Evolutionary conservation across 2,113 vertebrate species (phyloP), one percentile per base, ranked within the genome.

Genomic region (Halichoerus grypus): DNA sequence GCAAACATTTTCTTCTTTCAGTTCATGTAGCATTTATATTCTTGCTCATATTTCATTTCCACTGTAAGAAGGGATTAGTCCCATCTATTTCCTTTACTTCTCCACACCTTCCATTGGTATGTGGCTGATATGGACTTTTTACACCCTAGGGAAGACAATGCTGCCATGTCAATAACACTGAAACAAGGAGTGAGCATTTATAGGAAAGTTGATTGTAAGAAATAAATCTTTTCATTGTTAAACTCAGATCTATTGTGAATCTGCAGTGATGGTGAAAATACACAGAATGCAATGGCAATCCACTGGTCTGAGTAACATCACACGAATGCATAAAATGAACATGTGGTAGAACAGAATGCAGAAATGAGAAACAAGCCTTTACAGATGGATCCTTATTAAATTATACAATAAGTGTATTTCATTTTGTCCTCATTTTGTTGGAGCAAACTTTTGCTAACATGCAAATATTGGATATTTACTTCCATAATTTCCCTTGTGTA

Each of bases 361-460:
- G 42, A 88, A 69, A 59, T 59, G 69, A 31, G 85, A 91, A 88
- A n/a, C 14, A 28, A 46, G 33, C 76, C 79, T 55, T 93, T 86
- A n/a, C 53, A 86, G 36, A 74, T 74, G 94, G 76, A 63, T 74
- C 61, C 61, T 86, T 63, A 87, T 79, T 86, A 83, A 90, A 65
- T 82, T 61, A 88, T 69, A 67, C 5, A 88, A 9, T 36, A 83
- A 88, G 11, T 65, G 10, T 61, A 55, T n/a, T 46, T 85, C 51
- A 15, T 83, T 74, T 72, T 72, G 36, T 49, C 33, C 26, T 33
- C n/a, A 31, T 83, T 87, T 67, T 59, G 21, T 61, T 79, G 59
- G 51, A 88, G 14, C 71, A 91, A 88, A 83, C 42, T 81, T 97
- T 95, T 95, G 88, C 51, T 88, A 94, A 80, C 42, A 63, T 65